Base-by-base conservation (phyloP, 1,140 invertebrate genomes). In the Pogonomyrmex barbatus region DNA sequence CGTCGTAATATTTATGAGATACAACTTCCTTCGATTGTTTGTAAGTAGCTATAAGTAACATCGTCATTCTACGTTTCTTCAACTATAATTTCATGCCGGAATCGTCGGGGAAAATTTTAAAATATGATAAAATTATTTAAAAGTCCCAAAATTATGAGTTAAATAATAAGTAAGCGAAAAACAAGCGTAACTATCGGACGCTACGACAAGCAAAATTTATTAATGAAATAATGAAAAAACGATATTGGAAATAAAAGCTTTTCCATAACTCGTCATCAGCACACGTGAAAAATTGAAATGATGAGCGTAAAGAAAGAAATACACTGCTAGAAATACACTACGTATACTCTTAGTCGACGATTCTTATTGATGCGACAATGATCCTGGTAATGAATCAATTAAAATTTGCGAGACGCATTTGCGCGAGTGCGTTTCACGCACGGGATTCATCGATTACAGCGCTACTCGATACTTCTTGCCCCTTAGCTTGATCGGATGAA, bases 21-120 rank as follows among this genome's bases (percentile, higher is more conserved):
- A 90, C 88, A 60, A 94, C 93, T 94, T 94, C 94, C 94, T 94
- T 52, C 90, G 91, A 94, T 94, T 94, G 94, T 94, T 94, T 91
- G 91, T 92, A 91, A 90, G 84, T 71, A 87, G 30, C 86, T 67
- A 65, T 56, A 33, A 83, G n/a, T 83, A 50, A 83, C 54, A 39
- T 12, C 30, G 54, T 75, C 79, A 75, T 75, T 47, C 8, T 39
- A 42, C 6, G 30, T 67, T 67, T 79, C 2, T 39, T 50, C 42
- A 54, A 12, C 50, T 42, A 8, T 10, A 52, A 1, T 36, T 60
- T 60, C 3, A 30, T n/a, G 36, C 12, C 47, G 17, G 47, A 82
- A 60, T 60, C 42, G 17, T 36, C 10, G 10, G 2, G n/a, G 42
- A 4, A 47, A 17, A 17, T 33, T 2, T 14, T 17, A 39, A 33